A percentile compares a stretch with the other conserved stretches of the same genome.
Evolutionary conservation across 2,797 vertebrate genomes (phyloP).

Genomic region (Parotocinclus haroldoi): DNA sequence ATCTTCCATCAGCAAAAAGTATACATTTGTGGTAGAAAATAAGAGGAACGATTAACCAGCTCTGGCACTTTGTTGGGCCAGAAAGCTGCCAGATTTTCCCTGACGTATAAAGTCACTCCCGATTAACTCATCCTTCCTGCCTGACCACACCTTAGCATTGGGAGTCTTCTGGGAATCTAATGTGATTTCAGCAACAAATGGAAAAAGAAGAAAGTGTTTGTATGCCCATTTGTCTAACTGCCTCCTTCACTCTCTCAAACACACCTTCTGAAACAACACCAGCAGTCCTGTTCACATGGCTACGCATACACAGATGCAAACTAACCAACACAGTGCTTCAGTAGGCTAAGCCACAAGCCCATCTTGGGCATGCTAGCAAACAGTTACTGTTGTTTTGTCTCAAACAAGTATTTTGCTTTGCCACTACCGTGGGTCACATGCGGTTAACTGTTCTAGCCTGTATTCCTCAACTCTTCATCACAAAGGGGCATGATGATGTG

Average conservation of each 20-base stretch:
- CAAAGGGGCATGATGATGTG: background rate
- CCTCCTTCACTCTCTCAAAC: background rate
- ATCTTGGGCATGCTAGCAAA: no score
- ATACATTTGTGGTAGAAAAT: no score
- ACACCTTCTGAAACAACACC: conserved; percentile 27
- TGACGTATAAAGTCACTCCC: conserved; percentile 21
- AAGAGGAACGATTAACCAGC: no score
- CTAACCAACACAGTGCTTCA: no score
- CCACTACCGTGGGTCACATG: background rate
- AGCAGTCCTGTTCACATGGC: background rate
- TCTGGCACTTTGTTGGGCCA: no score
- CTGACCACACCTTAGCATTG: conserved; percentile 10
- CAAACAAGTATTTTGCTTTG: no score
- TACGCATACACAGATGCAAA: no score
- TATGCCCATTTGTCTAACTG: conserved; percentile 13
- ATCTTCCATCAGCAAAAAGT: no score
- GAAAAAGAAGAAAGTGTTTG: conserved; percentile 39
- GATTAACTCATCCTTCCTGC: conserved; percentile 19
- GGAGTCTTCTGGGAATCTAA: conserved; percentile 24
- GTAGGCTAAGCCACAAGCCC: no score
- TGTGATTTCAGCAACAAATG: conserved; percentile 38
- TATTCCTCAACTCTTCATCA: background rate
- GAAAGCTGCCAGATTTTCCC: background rate
- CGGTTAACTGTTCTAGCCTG: background rate
- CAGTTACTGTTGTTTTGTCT: no score